Evolutionary conservation across 2,113 vertebrate genomes (phyloP).

Genomic region (Perca flavescens): DNA sequence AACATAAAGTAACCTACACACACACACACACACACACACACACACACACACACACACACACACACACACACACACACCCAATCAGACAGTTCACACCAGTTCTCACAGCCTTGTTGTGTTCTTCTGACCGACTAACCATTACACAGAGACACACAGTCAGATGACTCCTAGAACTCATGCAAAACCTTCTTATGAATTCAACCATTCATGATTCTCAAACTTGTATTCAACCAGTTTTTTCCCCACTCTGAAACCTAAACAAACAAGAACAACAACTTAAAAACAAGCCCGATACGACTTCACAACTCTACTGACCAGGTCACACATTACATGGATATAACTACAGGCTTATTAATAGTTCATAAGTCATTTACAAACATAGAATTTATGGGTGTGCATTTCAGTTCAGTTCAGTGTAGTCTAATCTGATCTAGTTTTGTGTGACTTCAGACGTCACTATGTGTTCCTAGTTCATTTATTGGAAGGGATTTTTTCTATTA

Average conservation of each 20-base stretch:
- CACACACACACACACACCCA: constrained; percentile 28
- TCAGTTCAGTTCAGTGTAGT: no score
- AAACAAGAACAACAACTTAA: not conserved
- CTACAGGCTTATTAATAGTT: no score
- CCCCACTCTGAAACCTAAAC: not conserved
- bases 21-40: constrained; percentile 20
- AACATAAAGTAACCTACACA: constrained; percentile 43
- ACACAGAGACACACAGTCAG: constrained; percentile 26
- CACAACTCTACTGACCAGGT: not conserved
- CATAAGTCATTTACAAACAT: no score
- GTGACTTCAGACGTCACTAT: no score
- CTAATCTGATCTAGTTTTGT: no score
- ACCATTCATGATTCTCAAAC: not conserved
- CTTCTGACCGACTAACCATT: constrained; percentile 5
- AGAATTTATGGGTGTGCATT: no score
- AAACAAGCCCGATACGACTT: not conserved
- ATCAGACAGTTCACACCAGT: constrained; percentile 46
- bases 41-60: constrained; percentile 39
- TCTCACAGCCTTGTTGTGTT: constrained; percentile 20
- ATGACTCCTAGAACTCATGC: not conserved
- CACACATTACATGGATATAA: no score
- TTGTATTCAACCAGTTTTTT: not conserved
- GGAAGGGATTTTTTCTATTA: no score
- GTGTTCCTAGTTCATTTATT: no score
- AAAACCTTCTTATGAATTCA: not conserved